Conservation (phyloP, 2,797 vertebrate genomes). For the Anomalospiza imberbis region DNA sequence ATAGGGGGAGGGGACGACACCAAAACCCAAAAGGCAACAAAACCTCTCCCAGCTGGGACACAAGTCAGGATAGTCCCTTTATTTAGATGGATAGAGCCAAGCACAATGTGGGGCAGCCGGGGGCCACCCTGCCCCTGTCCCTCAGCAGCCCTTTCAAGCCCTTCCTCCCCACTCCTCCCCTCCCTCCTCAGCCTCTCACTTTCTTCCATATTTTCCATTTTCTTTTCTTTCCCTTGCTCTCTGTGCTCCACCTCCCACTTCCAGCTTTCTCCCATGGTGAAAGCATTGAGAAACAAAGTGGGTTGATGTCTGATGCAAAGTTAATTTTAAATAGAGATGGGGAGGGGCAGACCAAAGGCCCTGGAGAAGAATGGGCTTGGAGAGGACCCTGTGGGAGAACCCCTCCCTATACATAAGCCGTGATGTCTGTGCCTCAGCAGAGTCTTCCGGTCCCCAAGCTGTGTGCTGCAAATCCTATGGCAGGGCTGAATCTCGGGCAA, state of each 20-base stretch:
- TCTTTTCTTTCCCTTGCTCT: neutral
- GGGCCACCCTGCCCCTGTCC: neutral
- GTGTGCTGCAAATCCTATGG: neutral
- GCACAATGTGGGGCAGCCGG: neutral
- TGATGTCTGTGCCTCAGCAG: neutral
- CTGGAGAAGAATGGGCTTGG: neutral
- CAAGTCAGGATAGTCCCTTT: conserved; percentile 26
- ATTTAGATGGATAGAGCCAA: conserved; percentile 48
- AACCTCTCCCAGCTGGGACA: conserved; percentile 33
- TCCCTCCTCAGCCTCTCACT: neutral
- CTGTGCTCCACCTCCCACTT: neutral
- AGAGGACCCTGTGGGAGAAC: neutral
- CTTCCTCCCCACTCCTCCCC: neutral
- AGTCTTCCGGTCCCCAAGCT: neutral
- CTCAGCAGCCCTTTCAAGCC: neutral
- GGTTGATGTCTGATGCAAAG: neutral
- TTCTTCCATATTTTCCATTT: neutral
- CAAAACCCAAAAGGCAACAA: neutral
- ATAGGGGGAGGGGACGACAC: neutral
- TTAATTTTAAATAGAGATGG: neutral
- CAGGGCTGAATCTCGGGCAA: neutral
- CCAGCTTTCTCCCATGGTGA: neutral
- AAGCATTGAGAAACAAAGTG: neutral
- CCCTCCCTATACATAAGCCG: neutral
- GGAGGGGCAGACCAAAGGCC: neutral